Evolutionary conservation across 1,140 invertebrate genomes (phyloP), one percentile per base, ranked within the genome.

Genomic region (Calosoma granatense): DNA sequence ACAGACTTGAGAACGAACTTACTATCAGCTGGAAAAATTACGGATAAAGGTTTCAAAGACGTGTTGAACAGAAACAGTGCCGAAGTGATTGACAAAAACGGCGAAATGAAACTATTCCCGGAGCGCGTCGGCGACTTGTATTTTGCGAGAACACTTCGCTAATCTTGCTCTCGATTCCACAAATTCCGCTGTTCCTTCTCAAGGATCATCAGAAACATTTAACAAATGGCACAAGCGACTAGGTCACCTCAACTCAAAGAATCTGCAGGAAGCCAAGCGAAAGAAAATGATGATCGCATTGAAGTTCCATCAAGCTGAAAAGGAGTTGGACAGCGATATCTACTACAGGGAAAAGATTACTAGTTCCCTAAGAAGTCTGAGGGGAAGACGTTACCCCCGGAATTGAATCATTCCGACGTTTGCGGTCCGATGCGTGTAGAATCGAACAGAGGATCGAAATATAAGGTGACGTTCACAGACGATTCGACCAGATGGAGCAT

Each of bases 391-490:
- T 21, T 53, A 12, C 17, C 53, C 15, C 59, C 63, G 21, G 62
- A 70, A 54, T 15, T 70, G 19, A 55, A 69, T 30, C 72, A 76
- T 58, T 66, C 67, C 0, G 74, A 76, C 60, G 55, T 76, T 0
- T 72, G 67, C 56, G 74, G 75, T 19, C 73, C 71, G 14, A 72
- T 77, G 69, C 63, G 68, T 14, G 56, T 62, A 3, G 53, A 17
- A 19, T 72, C 68, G 2, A 39, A 67, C 23, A 69, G 71, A 22
- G 67, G 65, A 12, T 64, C 65, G 4, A 55, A 55, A 6, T 78
- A 74, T 59, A 69, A 72, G 22, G 20, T 75, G 1, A 72, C 75
- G 0, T 72, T 77, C 23, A 74, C 72, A 1, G 74, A 78, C 63
- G 73, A 77, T 21, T 72, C 56, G 53, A 64, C 68, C 6, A 61